A percentile compares a stretch with the other conserved stretches of the same genome.
Evolutionary conservation across 1,140 invertebrate genomes (phyloP).

Genomic region (Littorina saxatilis): DNA sequence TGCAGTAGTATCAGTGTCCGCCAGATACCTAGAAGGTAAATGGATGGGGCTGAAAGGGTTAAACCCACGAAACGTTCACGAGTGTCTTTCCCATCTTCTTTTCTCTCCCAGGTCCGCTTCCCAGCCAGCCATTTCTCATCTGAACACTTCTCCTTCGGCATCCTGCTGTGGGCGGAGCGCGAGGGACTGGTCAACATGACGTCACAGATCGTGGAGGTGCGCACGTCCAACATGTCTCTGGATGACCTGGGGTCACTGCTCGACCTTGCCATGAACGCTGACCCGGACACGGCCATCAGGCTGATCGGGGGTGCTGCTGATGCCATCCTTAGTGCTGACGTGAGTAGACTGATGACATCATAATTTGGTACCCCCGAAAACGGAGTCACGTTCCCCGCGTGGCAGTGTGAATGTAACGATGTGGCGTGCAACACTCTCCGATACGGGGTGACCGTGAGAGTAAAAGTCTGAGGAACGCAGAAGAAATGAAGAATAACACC

Average conservation of each 20-base stretch:
- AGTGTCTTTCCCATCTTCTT: too few relatives aligned
- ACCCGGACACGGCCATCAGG: constrained; percentile 54
- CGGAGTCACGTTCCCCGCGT: too few relatives aligned
- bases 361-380: too few relatives aligned
- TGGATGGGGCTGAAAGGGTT: too few relatives aligned
- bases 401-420: too few relatives aligned
- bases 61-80: too few relatives aligned
- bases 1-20: too few relatives aligned
- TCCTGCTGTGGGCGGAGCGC: constrained; percentile 64
- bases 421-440: background rate
- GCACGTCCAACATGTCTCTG: constrained; percentile 51
- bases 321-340: constrained; percentile 50
- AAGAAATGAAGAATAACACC: too few relatives aligned
- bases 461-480: too few relatives aligned
- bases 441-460: background rate
- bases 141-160: constrained; percentile 52
- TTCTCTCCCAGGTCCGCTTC: constrained; percentile 46
- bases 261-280: constrained; percentile 49
- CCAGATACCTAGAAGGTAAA: too few relatives aligned
- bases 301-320: constrained; percentile 48
- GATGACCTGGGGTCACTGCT: constrained; percentile 58
- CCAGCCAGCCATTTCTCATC: constrained; percentile 57
- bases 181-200: constrained; percentile 50
- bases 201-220: constrained; percentile 51
- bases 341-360: constrained; percentile 34